Conservation (phyloP, 2,797 vertebrate genomes). For the Atherinosoma microstoma region DNA sequence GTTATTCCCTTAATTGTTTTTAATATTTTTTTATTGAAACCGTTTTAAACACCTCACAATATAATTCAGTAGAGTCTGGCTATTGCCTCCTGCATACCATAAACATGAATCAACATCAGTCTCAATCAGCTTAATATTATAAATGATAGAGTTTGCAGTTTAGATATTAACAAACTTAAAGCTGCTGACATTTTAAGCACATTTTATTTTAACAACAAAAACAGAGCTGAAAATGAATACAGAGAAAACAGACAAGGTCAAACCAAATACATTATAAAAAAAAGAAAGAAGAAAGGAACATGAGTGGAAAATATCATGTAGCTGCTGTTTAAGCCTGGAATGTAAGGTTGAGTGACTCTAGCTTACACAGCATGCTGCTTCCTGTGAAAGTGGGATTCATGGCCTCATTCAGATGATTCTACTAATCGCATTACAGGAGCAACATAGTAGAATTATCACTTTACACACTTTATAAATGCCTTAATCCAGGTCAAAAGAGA, state of each 20-base stretch:
- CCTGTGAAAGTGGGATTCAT: conserved; percentile 48
- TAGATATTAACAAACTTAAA: not conserved
- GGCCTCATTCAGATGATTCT: conserved; percentile 63
- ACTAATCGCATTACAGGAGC: conserved; percentile 72
- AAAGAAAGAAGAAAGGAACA: not conserved
- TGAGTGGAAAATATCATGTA: not conserved
- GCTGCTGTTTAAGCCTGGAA: not conserved
- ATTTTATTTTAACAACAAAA: not conserved
- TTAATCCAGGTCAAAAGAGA: conserved; percentile 64
- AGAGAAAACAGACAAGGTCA: not conserved
- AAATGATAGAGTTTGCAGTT: not conserved
- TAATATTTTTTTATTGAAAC: too few relatives aligned
- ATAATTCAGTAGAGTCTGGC: not conserved
- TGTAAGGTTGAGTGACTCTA: conserved; percentile 30
- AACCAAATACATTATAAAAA: not conserved
- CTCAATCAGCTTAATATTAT: not conserved
- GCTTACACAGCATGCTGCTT: conserved; percentile 19
- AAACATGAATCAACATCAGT: not conserved
- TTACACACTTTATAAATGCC: conserved; percentile 38
- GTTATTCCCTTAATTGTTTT: too few relatives aligned
- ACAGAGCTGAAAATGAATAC: not conserved
- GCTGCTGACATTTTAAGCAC: not conserved
- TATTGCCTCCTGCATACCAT: not conserved
- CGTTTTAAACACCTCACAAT: not conserved
- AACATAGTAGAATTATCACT: conserved; percentile 60